Base-by-base conservation (phyloP, 2,888 invertebrate genomes). In the Papilio protenor region DNA sequence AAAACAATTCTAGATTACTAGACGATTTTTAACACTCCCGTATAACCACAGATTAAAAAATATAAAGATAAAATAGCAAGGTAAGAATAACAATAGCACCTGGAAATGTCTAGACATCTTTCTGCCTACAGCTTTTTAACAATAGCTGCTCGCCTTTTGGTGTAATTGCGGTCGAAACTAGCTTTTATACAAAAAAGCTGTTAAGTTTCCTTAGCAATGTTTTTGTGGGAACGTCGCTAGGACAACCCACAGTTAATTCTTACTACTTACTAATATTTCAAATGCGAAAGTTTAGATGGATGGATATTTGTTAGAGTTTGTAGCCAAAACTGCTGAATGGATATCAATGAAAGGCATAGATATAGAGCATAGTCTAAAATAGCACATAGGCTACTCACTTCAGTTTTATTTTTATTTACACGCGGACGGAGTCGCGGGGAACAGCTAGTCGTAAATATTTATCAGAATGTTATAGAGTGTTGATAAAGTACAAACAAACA, bases 401-500 rank as follows among this genome's bases (percentile, higher is more conserved):
- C 8, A 40, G 40, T 40, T 40, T 8, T n/a, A n/a, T 8, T 40
- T 23, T 21, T 59, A 4, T 11, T 21, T 23, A 1, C 4, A 18
- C 18, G 6, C 18, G 52, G 52, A 52, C 11, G 18, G 6, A 52
- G 5, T 49, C 49, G 16, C 5, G 49, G 16, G 52, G 8, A 18
- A 52, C 18, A 52, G 3, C 16, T 16, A n/a, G 21, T 59, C 61
- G 27, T 64, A 64, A 64, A 27, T 33, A 33, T 64, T 64, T 14
- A 64, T 33, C 33, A 6, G 14, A 40, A 40, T 40, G 40, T 66
- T n/a, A 40, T 18, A 16, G 16, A 40, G n/a, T 66, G 40, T 66
- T 40, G 66, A 66, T 66, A 40, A 70, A 47, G 18, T n/a, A 70
- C 23, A 72, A 72, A 16, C 71, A 71, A 71, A 49, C 72, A 18